Evolutionary conservation across 2,113 vertebrate genomes (phyloP).

Genomic region (Falco punctatus): DNA sequence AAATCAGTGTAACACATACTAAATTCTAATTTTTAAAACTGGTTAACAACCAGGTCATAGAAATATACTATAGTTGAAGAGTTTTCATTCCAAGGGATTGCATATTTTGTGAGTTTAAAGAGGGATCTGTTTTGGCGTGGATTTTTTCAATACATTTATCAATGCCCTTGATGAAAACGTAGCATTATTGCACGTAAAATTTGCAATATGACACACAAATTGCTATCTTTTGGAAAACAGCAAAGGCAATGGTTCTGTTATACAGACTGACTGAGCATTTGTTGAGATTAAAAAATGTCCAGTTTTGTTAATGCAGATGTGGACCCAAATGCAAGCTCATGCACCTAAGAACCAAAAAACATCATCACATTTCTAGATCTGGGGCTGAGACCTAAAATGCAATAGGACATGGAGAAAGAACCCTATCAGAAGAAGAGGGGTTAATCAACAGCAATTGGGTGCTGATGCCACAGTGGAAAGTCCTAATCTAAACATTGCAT

Average conservation of each 20-base stretch:
- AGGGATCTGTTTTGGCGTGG: background rate
- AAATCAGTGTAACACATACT: background rate
- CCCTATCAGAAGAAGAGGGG: background rate
- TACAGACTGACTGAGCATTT: background rate
- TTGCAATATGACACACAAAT: background rate
- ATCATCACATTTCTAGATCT: background rate
- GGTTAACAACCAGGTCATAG: background rate
- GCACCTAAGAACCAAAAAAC: background rate
- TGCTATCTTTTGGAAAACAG: background rate
- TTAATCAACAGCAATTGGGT: background rate
- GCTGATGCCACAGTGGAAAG: background rate
- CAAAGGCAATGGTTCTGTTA: background rate
- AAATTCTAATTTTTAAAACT: background rate
- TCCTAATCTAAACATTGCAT: background rate
- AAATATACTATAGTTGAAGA: background rate
- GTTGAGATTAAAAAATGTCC: background rate
- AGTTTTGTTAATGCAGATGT: background rate
- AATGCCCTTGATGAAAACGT: background rate
- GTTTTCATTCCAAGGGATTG: background rate
- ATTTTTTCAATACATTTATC: background rate
- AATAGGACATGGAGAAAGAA: background rate
- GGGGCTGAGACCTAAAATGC: background rate
- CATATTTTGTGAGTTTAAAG: background rate
- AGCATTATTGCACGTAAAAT: background rate
- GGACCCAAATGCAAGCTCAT: background rate